These are phyloP conservation scores for Rhogogaster chlorosoma DNA, from an alignment of 2,888 invertebrate species.

Conservation along the genomic window DNA sequence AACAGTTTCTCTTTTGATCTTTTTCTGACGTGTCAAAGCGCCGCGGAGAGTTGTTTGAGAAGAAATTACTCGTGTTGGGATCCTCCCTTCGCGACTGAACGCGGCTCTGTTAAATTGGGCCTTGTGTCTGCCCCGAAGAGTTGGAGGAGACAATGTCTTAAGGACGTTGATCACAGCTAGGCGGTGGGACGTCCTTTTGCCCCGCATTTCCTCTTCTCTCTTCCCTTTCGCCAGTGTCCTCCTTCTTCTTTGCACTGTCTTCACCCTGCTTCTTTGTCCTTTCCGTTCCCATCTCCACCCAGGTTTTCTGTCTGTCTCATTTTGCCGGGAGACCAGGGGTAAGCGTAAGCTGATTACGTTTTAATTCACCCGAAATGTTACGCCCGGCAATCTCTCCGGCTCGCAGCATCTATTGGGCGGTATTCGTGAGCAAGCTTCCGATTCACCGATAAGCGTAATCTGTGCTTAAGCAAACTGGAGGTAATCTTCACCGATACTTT, in stretches of 20 bases:
- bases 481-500: constrained; percentile 24
- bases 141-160: constrained; percentile 14
- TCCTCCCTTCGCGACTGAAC: constrained; percentile 15
- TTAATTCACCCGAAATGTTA: constrained; percentile 38
- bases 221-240: background rate
- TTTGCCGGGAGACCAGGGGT: background rate
- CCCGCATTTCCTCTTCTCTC: background rate
- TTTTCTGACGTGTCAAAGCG: constrained; percentile 47
- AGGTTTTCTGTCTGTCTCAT: background rate
- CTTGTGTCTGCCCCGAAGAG: background rate
- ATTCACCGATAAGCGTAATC: constrained; percentile 39
- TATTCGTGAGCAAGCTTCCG: constrained; percentile 35
- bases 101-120: constrained; percentile 19
- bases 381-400: constrained; percentile 16
- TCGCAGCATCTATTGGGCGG: constrained; percentile 9
- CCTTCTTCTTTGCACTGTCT: background rate
- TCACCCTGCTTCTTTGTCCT: background rate
- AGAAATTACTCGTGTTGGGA: constrained; percentile 45
- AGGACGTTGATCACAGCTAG: constrained; percentile 36
- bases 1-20: constrained; percentile 23
- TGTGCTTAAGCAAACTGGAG: constrained; percentile 25
- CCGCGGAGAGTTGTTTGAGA: constrained; percentile 36
- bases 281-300: background rate
- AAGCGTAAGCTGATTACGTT: constrained; percentile 37
- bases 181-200: background rate